A percentile compares a stretch with the other conserved stretches of the same genome.
Conservation (phyloP, 64 coral and sea anemone genomes). For the Montipora capricornis region DNA sequence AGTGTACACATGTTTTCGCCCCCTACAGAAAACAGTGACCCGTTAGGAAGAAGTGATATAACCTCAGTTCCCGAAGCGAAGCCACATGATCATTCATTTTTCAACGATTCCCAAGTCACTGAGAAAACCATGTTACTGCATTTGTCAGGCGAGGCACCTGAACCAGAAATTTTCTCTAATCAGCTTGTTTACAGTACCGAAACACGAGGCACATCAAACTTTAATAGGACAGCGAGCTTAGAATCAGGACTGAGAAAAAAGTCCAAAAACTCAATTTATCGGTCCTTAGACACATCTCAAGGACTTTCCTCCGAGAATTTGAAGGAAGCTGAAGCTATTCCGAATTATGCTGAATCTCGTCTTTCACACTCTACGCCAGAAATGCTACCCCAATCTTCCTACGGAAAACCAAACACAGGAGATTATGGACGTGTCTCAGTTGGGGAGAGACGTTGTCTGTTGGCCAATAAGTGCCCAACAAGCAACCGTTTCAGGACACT, state of each 20-base stretch:
- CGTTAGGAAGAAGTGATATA: not conserved
- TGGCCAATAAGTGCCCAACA: not conserved
- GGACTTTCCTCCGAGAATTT: not conserved
- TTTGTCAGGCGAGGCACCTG: not conserved
- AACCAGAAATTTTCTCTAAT: not conserved
- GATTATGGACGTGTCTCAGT: no score
- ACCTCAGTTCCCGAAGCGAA: not conserved
- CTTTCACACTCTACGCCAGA: not conserved
- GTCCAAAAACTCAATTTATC: not conserved
- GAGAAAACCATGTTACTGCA: not conserved
- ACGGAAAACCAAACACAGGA: not conserved
- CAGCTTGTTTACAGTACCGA: not conserved
- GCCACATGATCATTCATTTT: not conserved
- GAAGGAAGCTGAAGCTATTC: not conserved
- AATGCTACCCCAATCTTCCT: not conserved
- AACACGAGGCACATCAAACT: not conserved
- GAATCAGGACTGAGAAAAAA: not conserved
- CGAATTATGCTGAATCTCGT: not conserved
- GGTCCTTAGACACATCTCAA: not conserved
- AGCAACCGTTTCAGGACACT: not conserved
- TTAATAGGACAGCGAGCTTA: constrained; percentile 2
- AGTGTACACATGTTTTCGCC: not conserved
- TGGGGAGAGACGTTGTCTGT: not conserved
- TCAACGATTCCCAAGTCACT: not conserved
- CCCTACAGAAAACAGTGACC: not conserved